Evolutionary conservation across 2,888 invertebrate genomes (phyloP), one percentile per base, ranked within the genome.

Genomic region (Rhagophthalmus giganteus): DNA sequence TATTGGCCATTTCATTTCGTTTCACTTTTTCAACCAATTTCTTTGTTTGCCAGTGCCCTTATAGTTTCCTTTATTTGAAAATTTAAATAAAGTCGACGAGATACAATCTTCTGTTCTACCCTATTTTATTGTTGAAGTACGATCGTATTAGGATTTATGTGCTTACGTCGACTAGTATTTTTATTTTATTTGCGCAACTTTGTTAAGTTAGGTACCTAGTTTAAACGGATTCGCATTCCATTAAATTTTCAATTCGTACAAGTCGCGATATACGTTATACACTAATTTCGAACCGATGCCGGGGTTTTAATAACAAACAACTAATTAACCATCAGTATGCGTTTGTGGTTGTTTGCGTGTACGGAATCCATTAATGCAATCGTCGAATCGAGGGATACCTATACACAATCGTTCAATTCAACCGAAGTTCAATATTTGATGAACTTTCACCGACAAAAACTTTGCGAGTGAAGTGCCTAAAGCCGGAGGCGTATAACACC

Each of bases 341-440:
- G 26, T 26, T 26, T 5, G n/a, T 4, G n/a, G 35, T 12, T 11
- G 37, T 37, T 37, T 13, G 34, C 26, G 42, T 27, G 27, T 42
- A 24, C 27, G 24, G 16, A 42, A 24, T 41, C 41, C 25, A 41
- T 41, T 41, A 41, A 27, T 33, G 33, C 15, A 42, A 13, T 15
- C 7, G 35, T 44, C 13, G 26, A 44, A 44, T 34, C 13, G 37
- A 46, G 37, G n/a, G 31, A 46, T 27, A 46, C 28, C 28, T 13
- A 34, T 34, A 44, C 28, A 34, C n/a, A n/a, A 34, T 28, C 27
- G 34, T 44, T 34, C 24, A 38, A 30, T 14, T 37, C 28, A 31
- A 38, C 14, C 27, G 24, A 31, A 46, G 25, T 38, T 46, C 37
- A 46, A 46, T 46, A 32, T 32, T 37, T 46, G 45, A 37, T 25